A percentile compares a stretch with the other conserved stretches of the same genome.
Conservation (phyloP, 1,140 invertebrate genomes). For the Lordiphosa clarofinis region DNA sequence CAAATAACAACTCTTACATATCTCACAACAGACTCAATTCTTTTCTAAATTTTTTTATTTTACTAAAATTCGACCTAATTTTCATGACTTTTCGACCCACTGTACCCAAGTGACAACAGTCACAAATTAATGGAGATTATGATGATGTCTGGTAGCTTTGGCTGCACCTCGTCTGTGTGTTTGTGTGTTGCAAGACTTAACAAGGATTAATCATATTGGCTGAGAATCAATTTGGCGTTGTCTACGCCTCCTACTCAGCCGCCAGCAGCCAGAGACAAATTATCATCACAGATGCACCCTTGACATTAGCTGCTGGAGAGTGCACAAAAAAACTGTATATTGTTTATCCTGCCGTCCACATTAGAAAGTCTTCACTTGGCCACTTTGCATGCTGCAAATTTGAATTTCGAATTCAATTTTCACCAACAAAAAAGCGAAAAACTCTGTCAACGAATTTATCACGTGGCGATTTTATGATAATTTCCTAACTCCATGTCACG, state of each 20-base stretch:
- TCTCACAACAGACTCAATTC: no score
- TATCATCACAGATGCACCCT: conserved; percentile 12
- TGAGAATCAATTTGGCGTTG: conserved; percentile 8
- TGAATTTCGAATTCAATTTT: neutral
- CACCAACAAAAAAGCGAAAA: neutral
- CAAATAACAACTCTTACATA: no score
- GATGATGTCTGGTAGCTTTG: conserved; percentile 8
- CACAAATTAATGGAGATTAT: conserved; percentile 12
- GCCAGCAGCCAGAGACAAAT: conserved; percentile 6
- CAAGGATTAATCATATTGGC: conserved; percentile 27
- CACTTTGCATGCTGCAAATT: neutral
- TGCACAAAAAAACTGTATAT: no score
- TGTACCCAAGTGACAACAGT: conserved; percentile 3
- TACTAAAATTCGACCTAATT: no score
- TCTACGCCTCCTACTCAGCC: no score
- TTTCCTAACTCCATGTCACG: conserved; percentile 31
- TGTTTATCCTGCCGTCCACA: neutral
- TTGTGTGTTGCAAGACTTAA: conserved; percentile 29
- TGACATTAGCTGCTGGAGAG: conserved; percentile 1
- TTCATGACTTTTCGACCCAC: neutral
- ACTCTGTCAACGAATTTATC: conserved; percentile 8
- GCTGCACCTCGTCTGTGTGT: conserved; percentile 8
- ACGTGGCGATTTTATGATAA: conserved; percentile 48
- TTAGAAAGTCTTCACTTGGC: conserved; percentile 9
- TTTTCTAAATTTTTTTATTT: no score